Base-by-base conservation (phyloP, 2,888 invertebrate species). In the Liodrosophila aerea region DNA sequence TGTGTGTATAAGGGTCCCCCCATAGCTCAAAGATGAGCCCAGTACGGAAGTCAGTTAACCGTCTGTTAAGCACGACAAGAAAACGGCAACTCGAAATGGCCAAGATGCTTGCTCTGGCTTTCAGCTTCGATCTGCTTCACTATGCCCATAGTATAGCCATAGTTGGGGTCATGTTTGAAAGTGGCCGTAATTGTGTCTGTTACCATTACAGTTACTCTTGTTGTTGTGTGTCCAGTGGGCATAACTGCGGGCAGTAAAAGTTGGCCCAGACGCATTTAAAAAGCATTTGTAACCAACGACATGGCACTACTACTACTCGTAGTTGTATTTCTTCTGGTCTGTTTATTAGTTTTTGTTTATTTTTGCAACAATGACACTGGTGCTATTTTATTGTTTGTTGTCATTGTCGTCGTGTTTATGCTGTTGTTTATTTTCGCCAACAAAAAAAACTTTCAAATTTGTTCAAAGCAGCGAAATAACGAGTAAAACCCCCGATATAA, bases 11-110 rank as follows among this genome's bases (percentile, higher is more conserved):
- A 22, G 22, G 5, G n/a, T 9, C 15, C 15, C 1, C 15, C 18
- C n/a, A 5, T 7, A 50, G 36, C 11, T 51, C 43, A 45, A 40
- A 60, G 51, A 59, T 43, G 39, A 61, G 39, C 57, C 39, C 39
- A 58, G 66, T 52, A 43, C 84, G 80, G 84, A 81, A 77, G 78
- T 81, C 73, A 73, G 84, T 81, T 81, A 76, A 81, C 68, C 60
- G 78, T 81, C 84, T 84, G 64, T 61, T 73, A 64, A 76, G 54
- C 66, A 69, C 51, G 59, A 36, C 46, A 47, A 15, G 16, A 60
- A 61, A 68, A 61, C 50, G 53, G 66, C 63, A 49, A 52, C 47
- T 46, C 30, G 46, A 58, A 64, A 59, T 63, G 49, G 40, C 50
- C 39, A 65, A 73, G 62, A 73, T 66, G 51, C 34, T 63, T 46